Percentiles rank a stretch among this genome's conserved stretches.
These are phyloP conservation scores for Drosophila quasianomalipes DNA, from an alignment of 2,888 invertebrate species.

Conservation along the genomic window DNA sequence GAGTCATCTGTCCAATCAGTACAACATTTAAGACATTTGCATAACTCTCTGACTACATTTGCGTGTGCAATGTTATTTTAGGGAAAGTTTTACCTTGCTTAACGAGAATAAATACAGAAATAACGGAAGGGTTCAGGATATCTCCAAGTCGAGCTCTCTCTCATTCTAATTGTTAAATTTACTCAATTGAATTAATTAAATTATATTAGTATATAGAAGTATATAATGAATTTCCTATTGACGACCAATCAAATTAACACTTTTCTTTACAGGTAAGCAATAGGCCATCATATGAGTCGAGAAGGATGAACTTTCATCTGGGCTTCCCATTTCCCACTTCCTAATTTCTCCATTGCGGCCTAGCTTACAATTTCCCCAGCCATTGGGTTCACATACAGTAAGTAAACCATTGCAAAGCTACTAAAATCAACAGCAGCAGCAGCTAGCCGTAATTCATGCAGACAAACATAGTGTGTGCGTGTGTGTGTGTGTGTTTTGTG, in stretches of 20 bases:
- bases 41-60: background rate
- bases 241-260: conserved; percentile 14
- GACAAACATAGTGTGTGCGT: background rate
- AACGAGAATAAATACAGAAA: background rate
- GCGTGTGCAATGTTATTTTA: no score
- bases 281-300: conserved; percentile 15
- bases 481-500: background rate
- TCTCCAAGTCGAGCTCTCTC: background rate
- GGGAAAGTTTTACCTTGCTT: no score
- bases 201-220: background rate
- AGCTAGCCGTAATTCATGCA: conserved; percentile 57
- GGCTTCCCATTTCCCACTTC: background rate
- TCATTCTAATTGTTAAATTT: background rate
- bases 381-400: background rate
- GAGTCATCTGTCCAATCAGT: no score
- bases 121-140: background rate
- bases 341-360: no score
- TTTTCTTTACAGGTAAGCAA: conserved; percentile 26
- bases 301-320: background rate
- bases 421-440: conserved; percentile 29
- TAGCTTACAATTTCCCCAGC: background rate
- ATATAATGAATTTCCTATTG: background rate
- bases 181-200: background rate
- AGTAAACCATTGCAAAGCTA: conserved; percentile 31
- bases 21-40: no score